Percentiles rank a stretch among this genome's conserved stretches.
phyloP scores from a whole-genome alignment of 2,797 vertebrate genomes.

The Neomorphus geoffroyi region DNA sequence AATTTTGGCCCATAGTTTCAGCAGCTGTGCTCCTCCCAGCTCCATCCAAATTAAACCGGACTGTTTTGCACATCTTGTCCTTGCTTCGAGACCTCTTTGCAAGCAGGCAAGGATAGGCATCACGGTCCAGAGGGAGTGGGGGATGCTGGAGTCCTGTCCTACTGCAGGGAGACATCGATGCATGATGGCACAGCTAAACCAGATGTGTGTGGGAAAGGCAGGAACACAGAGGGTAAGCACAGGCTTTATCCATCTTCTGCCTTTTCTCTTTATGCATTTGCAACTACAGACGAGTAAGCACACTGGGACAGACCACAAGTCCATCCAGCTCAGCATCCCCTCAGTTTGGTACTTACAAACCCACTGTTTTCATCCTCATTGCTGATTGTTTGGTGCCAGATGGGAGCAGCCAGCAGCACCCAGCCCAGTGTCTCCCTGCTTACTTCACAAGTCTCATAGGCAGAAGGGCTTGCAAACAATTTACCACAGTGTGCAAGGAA shows the following conservation, averaged over 20 bases:
- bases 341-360: neutral
- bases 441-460: neutral
- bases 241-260: neutral
- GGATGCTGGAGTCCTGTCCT: neutral
- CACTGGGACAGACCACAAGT: accelerated
- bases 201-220: neutral
- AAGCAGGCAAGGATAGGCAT: neutral
- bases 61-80: neutral
- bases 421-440: neutral
- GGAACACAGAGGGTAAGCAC: neutral
- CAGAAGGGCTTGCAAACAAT: neutral
- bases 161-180: accelerated
- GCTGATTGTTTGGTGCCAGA: neutral
- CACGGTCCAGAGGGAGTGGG: neutral
- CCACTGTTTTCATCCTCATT: accelerated
- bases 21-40: neutral
- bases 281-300: neutral
- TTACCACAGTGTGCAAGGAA: neutral
- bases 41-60: neutral
- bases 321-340: neutral
- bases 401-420: neutral
- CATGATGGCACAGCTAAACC: neutral
- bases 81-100: neutral
- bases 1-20: neutral
- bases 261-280: neutral